Conservation (phyloP, 2,888 invertebrate genomes). For the Timema cristinae region DNA sequence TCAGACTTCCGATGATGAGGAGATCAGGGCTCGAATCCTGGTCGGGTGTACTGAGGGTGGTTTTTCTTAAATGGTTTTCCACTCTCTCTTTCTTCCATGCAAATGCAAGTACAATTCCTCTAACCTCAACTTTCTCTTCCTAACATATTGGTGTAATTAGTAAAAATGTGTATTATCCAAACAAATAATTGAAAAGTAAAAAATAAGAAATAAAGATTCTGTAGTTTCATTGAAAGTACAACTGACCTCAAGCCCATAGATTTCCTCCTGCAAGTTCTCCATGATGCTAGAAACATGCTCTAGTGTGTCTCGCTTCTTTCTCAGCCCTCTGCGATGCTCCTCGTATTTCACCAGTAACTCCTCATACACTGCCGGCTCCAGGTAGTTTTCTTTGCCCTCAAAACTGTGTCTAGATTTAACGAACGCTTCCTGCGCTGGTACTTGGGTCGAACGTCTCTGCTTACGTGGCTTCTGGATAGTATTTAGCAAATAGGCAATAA, state of each 20-base stretch:
- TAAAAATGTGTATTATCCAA: no score
- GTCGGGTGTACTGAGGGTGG: no score
- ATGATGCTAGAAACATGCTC: slow-evolving; percentile 57
- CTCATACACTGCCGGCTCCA: slow-evolving; percentile 11
- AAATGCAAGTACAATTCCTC: no score
- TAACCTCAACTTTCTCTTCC: no score
- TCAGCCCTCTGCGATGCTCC: slow-evolving; percentile 35
- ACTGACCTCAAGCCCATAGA: slow-evolving; percentile 55
- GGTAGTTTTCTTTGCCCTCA: neutral
- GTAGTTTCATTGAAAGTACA: neutral
- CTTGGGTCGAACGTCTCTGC: slow-evolving; percentile 28
- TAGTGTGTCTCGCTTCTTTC: slow-evolving; percentile 46
- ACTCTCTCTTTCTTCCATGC: no score
- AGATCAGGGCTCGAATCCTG: no score
- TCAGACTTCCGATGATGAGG: no score
- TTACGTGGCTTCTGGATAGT: slow-evolving; percentile 23
- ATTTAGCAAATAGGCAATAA: no score
- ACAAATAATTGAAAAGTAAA: no score
- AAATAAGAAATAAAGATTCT: no score
- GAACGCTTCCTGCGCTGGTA: slow-evolving; percentile 27
- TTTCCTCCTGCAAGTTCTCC: slow-evolving; percentile 55
- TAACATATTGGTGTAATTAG: no score
- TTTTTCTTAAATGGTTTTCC: no score
- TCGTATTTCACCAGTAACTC: slow-evolving; percentile 11
- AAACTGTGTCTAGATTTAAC: slow-evolving; percentile 12